phyloP scores from a whole-genome alignment of 92 coral and sea anemone genomes.

The Micromussa lordhowensis region DNA sequence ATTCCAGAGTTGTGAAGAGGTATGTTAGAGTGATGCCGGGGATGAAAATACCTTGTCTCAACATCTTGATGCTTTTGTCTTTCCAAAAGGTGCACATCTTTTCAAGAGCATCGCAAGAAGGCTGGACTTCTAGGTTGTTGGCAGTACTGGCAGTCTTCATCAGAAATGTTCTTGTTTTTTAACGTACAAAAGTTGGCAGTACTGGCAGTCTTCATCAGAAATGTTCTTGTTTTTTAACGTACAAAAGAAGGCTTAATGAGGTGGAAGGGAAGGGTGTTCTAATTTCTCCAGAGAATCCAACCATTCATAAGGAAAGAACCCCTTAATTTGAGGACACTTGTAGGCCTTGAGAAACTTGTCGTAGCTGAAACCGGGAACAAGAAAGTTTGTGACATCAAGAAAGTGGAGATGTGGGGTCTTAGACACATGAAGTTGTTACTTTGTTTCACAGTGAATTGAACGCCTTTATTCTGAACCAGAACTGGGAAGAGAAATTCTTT shows the following conservation, averaged over 20 bases:
- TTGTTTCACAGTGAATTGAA: too few relatives aligned
- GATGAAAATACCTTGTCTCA: too few relatives aligned
- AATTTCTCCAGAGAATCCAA: too few relatives aligned
- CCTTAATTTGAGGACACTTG: too few relatives aligned
- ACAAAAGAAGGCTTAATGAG: background rate
- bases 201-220: background rate
- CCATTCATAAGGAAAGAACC: too few relatives aligned
- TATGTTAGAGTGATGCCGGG: background rate
- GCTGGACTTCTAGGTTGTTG: too few relatives aligned
- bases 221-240: background rate
- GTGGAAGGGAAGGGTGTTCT: background rate
- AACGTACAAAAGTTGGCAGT: background rate
- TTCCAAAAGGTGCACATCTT: background rate
- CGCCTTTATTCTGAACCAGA: too few relatives aligned
- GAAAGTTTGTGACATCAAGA: constrained; percentile 10
- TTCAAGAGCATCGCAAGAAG: too few relatives aligned
- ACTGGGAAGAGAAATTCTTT: too few relatives aligned
- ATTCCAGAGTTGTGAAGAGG: background rate
- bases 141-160: background rate
- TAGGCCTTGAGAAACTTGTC: background rate
- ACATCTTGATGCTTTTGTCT: too few relatives aligned
- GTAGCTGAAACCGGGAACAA: background rate
- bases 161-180: background rate
- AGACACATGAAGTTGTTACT: constrained; percentile 2
- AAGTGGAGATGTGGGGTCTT: background rate